phyloP scores from a whole-genome alignment of 1,140 invertebrate genomes.

The Andrena cerasifolii region DNA sequence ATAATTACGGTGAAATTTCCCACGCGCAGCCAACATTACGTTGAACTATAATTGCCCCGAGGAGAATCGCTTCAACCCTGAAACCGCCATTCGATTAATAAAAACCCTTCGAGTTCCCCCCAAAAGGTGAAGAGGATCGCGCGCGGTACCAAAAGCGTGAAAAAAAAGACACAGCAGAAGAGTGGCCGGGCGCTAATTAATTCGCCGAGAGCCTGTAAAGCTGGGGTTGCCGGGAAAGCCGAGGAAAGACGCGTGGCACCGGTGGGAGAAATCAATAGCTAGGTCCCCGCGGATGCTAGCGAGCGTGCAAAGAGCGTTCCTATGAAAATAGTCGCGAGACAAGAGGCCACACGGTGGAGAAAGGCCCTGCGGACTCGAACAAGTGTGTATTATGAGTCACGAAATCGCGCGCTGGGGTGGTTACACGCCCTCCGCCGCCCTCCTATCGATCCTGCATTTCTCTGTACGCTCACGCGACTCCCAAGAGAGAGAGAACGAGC shows the following conservation, averaged over 20 bases:
- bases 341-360: slow-evolving; percentile 16
- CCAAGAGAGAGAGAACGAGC: slow-evolving; percentile 30
- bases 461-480: slow-evolving; percentile 62
- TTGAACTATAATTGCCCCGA: no score
- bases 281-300: neutral
- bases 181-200: slow-evolving; percentile 34
- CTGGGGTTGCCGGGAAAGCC: slow-evolving; percentile 4
- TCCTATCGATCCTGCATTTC: slow-evolving; percentile 78
- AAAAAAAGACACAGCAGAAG: neutral
- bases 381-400: slow-evolving; percentile 78
- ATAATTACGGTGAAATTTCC: no score
- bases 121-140: no score
- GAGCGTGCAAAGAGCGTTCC: neutral
- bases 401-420: slow-evolving; percentile 74
- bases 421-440: slow-evolving; percentile 64
- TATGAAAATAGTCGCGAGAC: slow-evolving; percentile 36
- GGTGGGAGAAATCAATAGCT: slow-evolving; percentile 46
- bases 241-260: neutral
- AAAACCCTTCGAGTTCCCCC: no score
- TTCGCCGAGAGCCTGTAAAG: slow-evolving; percentile 6
- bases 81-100: no score
- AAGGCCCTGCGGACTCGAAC: slow-evolving; percentile 47
- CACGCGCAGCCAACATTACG: no score
- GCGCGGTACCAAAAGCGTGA: no score
- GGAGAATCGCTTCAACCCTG: no score